Evolutionary conservation across 1,140 invertebrate genomes (phyloP).

Genomic region (Halesus radiatus): DNA sequence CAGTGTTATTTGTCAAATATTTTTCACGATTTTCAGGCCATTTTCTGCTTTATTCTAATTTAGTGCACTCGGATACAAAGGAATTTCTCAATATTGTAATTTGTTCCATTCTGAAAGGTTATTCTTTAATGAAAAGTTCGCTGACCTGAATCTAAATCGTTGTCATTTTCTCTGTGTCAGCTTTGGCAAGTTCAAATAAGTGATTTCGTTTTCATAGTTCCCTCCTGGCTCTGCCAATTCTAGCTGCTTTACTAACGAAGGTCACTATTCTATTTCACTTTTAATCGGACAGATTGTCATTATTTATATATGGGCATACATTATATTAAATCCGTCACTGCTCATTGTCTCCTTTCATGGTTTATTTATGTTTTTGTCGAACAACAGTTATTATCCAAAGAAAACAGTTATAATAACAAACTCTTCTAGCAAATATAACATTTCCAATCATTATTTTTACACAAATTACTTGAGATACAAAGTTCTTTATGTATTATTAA

Average conservation of each 20-base stretch:
- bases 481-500: no score
- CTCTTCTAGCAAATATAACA: no score
- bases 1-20: slow-evolving; percentile 59
- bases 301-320: no score
- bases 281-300: background rate
- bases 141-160: slow-evolving; percentile 26
- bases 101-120: background rate
- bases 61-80: slow-evolving; percentile 26
- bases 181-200: slow-evolving; percentile 36
- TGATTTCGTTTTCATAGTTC: slow-evolving; percentile 20
- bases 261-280: slow-evolving; percentile 12
- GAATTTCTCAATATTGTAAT: slow-evolving; percentile 13
- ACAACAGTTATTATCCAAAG: no score
- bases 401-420: no score
- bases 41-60: slow-evolving; percentile 31
- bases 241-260: slow-evolving; percentile 12
- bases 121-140: slow-evolving; percentile 24
- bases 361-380: no score
- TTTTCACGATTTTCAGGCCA: background rate
- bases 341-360: background rate
- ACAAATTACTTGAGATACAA: no score
- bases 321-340: no score
- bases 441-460: no score
- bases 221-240: slow-evolving; percentile 1
- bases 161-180: slow-evolving; percentile 30